These are phyloP conservation scores for Hylaeus anthracinus DNA, from an alignment of 1,140 invertebrate species.

Conservation along the genomic window DNA sequence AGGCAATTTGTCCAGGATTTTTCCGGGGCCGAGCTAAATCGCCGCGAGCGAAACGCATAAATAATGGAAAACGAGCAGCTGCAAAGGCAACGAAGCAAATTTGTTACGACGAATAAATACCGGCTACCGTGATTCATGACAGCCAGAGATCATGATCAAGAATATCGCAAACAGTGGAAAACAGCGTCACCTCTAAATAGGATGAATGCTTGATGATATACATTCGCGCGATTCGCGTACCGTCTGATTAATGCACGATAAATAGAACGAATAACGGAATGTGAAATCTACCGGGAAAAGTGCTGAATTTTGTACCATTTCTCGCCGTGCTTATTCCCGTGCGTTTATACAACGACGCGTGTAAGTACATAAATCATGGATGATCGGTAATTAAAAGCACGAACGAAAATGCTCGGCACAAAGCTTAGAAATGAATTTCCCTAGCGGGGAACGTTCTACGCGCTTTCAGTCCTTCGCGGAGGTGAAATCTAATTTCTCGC, in stretches of 20 bases:
- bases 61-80: neutral
- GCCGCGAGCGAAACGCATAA: neutral
- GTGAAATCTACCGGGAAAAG: no score
- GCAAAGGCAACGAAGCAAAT: neutral
- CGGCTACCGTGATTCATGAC: neutral
- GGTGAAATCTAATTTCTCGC: constrained; percentile 22
- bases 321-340: no score
- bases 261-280: neutral
- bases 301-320: no score
- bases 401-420: neutral
- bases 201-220: neutral
- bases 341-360: no score
- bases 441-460: neutral
- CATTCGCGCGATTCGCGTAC: neutral
- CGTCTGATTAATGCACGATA: neutral
- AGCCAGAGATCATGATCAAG: constrained; percentile 1
- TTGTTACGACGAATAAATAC: neutral
- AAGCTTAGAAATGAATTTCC: neutral
- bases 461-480: neutral
- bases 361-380: no score
- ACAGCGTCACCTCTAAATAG: neutral
- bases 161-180: neutral
- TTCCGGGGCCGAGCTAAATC: neutral
- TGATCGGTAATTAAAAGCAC: no score
- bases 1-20: neutral